Base-by-base conservation (phyloP, 2,888 invertebrate species). In the Pseudococcus longispinus region DNA sequence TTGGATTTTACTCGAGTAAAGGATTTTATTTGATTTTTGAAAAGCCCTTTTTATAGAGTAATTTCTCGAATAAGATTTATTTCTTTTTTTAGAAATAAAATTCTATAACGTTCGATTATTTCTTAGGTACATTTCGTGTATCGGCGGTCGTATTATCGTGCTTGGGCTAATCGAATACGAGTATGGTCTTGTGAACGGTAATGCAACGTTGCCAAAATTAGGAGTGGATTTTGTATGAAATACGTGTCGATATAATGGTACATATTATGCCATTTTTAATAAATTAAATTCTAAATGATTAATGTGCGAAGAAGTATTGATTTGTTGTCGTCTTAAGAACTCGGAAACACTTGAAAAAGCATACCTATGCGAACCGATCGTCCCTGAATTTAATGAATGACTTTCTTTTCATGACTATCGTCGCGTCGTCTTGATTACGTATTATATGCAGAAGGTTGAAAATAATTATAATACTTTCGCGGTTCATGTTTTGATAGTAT, bases 1-100 rank as follows among this genome's bases (percentile, higher is more conserved):
- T 60, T 23, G 15, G 2, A 60, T 60, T 74, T 74, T 18, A 15
- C 32, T 74, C 74, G 18, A 74, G 32, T 32, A n/a, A 37, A 32
- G 18, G 74, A 32, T 74, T 74, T 74, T 32, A 74, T 74, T 37
- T 32, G 74, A 74, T 74, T 74, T 74, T 29, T 74, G 32, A 74
- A 74, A 74, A 74, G 29, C 74, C 32, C 32, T 74, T 74, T 74
- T 74, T 29, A 74, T 74, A 32, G 74, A 74, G 74, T 74, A 74
- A 74, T 74, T 74, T 74, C 29, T 32, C 29, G 74, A 74, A 74
- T 32, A 74, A 60, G 60, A 23, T 23, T 60, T 60, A 20, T 60
- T 60, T 60, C 20, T 55, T 20, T 60, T 60, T 23, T 23, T 60
- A 60, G 23, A 60, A 23, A 60, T 60, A 13, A 60, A 60, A 60